Evolutionary conservation across 2,113 vertebrate species (phyloP).

Genomic region (Erythrolamprus reginae): DNA sequence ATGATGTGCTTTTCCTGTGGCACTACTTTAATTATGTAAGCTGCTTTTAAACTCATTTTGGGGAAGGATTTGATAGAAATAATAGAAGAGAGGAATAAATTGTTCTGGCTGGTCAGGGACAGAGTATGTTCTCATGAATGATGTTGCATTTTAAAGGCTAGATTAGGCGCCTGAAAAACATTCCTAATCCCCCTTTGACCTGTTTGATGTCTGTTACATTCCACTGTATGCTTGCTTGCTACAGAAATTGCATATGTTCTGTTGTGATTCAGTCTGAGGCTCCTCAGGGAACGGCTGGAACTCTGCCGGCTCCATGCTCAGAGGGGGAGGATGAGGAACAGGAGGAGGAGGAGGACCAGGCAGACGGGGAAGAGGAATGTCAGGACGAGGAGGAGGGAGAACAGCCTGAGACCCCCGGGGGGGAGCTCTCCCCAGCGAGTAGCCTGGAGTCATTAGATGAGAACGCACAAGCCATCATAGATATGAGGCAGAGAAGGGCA

Average conservation of each 20-base stretch:
- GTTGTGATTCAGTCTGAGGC: too few species aligned
- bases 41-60: neutral
- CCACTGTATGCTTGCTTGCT: neutral
- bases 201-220: neutral
- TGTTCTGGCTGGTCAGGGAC: neutral
- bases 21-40: neutral
- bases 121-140: neutral
- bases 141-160: neutral
- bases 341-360: too few species aligned
- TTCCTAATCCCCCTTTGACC: neutral
- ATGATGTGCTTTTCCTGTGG: neutral
- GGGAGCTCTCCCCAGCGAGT: too few species aligned
- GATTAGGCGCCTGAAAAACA: neutral
- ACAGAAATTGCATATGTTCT: neutral
- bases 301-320: too few species aligned
- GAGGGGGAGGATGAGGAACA: too few species aligned
- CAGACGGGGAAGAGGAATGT: too few species aligned
- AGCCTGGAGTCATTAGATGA: too few species aligned
- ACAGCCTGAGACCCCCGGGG: too few species aligned
- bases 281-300: too few species aligned
- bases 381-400: too few species aligned
- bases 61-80: neutral
- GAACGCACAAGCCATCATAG: too few species aligned
- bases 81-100: neutral
- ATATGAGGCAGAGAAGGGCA: too few species aligned